phyloP scores from a whole-genome alignment of 1,140 invertebrate species.

The Nebria ingens region DNA sequence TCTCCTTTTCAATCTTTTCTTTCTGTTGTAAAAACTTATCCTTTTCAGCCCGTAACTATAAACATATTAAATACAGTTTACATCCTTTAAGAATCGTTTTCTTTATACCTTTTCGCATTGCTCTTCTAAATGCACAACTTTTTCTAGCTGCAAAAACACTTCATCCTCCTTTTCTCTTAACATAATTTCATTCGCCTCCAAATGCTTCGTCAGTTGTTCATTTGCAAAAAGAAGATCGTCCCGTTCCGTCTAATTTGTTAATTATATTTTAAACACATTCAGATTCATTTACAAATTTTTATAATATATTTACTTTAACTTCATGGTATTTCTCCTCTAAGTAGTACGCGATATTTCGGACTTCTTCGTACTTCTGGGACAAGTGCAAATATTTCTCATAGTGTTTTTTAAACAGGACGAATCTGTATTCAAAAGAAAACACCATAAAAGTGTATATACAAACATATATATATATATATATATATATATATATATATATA shows the following conservation, averaged over 20 bases:
- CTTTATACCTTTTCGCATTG: slow-evolving; percentile 40
- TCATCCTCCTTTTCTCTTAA: slow-evolving; percentile 51
- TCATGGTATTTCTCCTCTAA: slow-evolving; percentile 56
- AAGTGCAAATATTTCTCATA: slow-evolving; percentile 52
- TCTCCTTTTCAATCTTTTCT: slow-evolving; percentile 35
- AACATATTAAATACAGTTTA: slow-evolving; percentile 16
- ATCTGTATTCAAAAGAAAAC: slow-evolving; percentile 35
- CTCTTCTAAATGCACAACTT: slow-evolving; percentile 47
- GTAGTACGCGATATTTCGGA: slow-evolving; percentile 48
- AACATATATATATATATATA: too few species aligned
- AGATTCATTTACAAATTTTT: not conserved
- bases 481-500: not conserved
- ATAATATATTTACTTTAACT: slow-evolving; percentile 42
- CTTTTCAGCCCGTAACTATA: slow-evolving; percentile 35
- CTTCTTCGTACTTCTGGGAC: slow-evolving; percentile 50
- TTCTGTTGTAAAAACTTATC: slow-evolving; percentile 37
- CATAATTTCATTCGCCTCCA: slow-evolving; percentile 44
- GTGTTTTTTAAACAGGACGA: slow-evolving; percentile 52
- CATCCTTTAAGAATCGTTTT: slow-evolving; percentile 12
- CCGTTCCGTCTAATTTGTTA: slow-evolving; percentile 39
- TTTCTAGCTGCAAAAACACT: slow-evolving; percentile 48
- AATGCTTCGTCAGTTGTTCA: slow-evolving; percentile 37
- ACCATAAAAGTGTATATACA: slow-evolving; percentile 9
- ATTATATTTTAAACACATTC: not conserved
- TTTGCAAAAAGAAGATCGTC: slow-evolving; percentile 42